A percentile compares a stretch with the other conserved stretches of the same genome.
These are phyloP conservation scores for Pseudeuparius sepicola DNA, from an alignment of 2,888 invertebrate species.

Conservation along the genomic window DNA sequence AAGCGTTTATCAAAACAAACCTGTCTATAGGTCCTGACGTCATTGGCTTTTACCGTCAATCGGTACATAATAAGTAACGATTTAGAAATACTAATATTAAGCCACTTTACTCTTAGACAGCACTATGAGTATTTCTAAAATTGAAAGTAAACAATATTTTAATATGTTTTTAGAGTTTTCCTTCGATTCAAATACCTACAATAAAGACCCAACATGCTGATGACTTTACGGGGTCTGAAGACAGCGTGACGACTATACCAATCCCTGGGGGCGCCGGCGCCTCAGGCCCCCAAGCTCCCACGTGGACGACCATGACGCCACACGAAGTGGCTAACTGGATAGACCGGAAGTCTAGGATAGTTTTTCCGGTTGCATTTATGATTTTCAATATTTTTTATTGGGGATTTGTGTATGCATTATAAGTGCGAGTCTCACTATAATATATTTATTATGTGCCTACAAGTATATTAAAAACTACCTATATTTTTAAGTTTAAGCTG, in stretches of 20 bases:
- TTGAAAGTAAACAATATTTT: background rate
- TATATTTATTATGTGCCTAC: constrained; percentile 6
- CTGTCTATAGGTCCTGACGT: too few relatives aligned
- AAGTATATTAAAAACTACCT: too few relatives aligned
- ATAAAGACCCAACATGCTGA: constrained; percentile 60
- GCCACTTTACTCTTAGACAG: too few relatives aligned
- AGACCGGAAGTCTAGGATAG: constrained; percentile 64
- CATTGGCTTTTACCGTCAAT: too few relatives aligned
- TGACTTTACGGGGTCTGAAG: constrained; percentile 40
- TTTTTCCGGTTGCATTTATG: constrained; percentile 68
- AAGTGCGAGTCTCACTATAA: constrained; percentile 14
- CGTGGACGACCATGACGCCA: constrained; percentile 77
- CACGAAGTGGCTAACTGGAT: constrained; percentile 85
- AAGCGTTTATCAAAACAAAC: too few relatives aligned
- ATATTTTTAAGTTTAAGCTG: too few relatives aligned
- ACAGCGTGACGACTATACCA: constrained; percentile 28
- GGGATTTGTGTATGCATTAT: constrained; percentile 35
- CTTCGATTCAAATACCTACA: constrained; percentile 14
- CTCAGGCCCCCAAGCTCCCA: constrained; percentile 33
- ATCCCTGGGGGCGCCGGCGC: constrained; percentile 24
- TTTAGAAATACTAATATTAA: too few relatives aligned
- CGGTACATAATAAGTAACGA: too few relatives aligned
- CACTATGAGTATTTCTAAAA: too few relatives aligned
- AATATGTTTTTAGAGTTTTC: constrained; percentile 4
- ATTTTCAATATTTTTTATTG: constrained; percentile 56